phyloP scores from a whole-genome alignment of 2,797 vertebrate species.

The Vespertilio murinus region DNA sequence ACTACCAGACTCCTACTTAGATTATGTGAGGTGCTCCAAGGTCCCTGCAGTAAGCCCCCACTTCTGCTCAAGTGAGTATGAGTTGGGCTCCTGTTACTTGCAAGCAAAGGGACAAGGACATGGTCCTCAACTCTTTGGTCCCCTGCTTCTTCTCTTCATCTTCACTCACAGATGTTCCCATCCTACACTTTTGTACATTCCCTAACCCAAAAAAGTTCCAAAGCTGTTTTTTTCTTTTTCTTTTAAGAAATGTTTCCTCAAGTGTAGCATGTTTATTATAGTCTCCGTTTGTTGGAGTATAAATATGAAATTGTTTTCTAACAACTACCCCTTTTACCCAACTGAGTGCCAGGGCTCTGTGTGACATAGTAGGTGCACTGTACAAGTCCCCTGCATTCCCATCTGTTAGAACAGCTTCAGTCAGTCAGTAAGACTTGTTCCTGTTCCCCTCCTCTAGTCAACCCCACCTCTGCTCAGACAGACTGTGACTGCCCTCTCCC shows the following conservation, averaged over 20 bases:
- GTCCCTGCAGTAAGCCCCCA: neutral
- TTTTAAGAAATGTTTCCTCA: neutral
- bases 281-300: neutral
- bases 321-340: neutral
- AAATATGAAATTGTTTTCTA: neutral
- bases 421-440: neutral
- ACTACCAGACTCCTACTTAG: neutral
- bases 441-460: neutral
- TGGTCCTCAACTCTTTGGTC: neutral
- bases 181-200: neutral
- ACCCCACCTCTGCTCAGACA: neutral
- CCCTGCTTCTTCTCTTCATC: neutral
- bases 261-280: neutral
- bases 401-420: neutral
- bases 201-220: neutral
- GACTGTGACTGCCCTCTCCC: neutral
- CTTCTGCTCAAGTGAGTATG: neutral
- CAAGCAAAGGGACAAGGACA: neutral
- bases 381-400: neutral
- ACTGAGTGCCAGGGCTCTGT: neutral
- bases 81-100: neutral
- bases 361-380: neutral
- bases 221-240: neutral
- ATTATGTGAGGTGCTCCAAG: neutral
- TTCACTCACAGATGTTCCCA: neutral